Evolutionary conservation across 1,140 invertebrate genomes (phyloP), one percentile per base, ranked within the genome.

Genomic region (Cydia pomonella): DNA sequence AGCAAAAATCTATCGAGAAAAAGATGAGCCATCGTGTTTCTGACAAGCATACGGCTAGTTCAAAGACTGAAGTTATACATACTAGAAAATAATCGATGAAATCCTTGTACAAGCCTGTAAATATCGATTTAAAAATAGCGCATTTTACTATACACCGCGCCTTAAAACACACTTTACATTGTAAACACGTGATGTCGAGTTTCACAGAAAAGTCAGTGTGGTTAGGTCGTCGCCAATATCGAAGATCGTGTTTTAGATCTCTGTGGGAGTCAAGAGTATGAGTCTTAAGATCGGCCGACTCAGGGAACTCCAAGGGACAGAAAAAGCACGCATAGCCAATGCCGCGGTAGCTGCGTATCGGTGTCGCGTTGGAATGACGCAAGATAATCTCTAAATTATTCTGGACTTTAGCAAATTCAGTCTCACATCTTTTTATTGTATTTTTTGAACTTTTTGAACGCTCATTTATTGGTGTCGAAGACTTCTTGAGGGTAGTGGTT

Each of bases 121-220:
- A n/a, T n/a, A n/a, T n/a, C n/a, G n/a, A n/a, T n/a, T n/a, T n/a
- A n/a, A n/a, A n/a, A n/a, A n/a, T n/a, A n/a, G n/a, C n/a, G n/a
- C n/a, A n/a, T n/a, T n/a, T n/a, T n/a, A n/a, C n/a, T n/a, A n/a
- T n/a, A n/a, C n/a, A n/a, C n/a, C n/a, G n/a, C n/a, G n/a, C n/a
- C n/a, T n/a, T n/a, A 0, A 75, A 76, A 18, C 87, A 88, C 0
- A 79, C 44, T 18, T 81, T 78, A 63, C 87, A 88, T 33, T 81
- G 77, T 5, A 80, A 73, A 29, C 18, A 21, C 1, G 81, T 80
- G 2, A 82, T 77, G 71, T 82, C 81, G 2, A 82, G 23, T 72
- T 77, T 80, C 1, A 80, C 75, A 6, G 27, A 73, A 41, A n/a
- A 66, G 13, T 73, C 18, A 23, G 16, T 23, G 21, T 59, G 12